Conservation (phyloP, 2,113 vertebrate genomes). For the Salvelinus alpinus region DNA sequence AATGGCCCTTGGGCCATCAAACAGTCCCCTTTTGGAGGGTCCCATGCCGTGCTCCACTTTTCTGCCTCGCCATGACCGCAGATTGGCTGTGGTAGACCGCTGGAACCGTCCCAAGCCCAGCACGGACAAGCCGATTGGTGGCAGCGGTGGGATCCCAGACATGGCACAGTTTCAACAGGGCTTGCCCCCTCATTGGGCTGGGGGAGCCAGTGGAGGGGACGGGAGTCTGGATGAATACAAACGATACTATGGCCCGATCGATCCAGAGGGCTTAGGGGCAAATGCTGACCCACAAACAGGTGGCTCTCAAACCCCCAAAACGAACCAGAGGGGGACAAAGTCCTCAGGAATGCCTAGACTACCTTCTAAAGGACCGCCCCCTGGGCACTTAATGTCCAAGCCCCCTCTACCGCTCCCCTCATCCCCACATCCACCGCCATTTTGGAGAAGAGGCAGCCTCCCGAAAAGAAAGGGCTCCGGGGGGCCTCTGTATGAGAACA, state of each 20-base stretch:
- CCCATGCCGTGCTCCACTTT: conserved; percentile 84
- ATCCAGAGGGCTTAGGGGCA: conserved; percentile 82
- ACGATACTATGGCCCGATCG: conserved; percentile 89
- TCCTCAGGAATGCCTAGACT: conserved; percentile 63
- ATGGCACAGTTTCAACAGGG: conserved; percentile 65
- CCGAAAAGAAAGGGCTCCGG: conserved; percentile 70
- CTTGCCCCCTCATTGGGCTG: conserved; percentile 70
- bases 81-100: conserved; percentile 81
- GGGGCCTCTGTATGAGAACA: conserved; percentile 76
- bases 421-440: conserved; percentile 68
- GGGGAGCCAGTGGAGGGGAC: conserved; percentile 52
- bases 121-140: conserved; percentile 71
- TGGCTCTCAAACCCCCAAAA: conserved; percentile 69
- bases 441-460: conserved; percentile 74
- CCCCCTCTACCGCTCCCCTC: conserved; percentile 62
- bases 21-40: conserved; percentile 77
- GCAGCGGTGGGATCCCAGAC: conserved; percentile 66
- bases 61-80: conserved; percentile 83
- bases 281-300: conserved; percentile 64
- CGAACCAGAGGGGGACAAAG: conserved; percentile 63
- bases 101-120: conserved; percentile 81
- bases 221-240: conserved; percentile 84
- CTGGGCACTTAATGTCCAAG: conserved; percentile 62
- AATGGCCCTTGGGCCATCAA: conserved; percentile 80
- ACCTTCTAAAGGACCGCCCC: conserved; percentile 61